Evolutionary conservation across 1,140 invertebrate genomes (phyloP), one percentile per base, ranked within the genome.

Genomic region (Polypedilum vanderplanki): DNA sequence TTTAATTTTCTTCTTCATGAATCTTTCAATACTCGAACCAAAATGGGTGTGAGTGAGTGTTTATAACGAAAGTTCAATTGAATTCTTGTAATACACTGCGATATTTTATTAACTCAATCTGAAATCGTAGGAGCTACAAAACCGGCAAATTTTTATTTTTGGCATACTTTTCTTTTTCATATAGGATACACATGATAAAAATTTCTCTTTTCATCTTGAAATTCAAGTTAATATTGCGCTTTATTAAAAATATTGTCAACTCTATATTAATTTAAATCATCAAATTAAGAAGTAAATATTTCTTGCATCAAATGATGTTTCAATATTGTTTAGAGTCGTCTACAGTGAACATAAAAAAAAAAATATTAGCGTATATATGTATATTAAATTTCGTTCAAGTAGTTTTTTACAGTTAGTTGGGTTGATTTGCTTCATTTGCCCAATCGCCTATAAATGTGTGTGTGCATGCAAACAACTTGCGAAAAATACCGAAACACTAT

Each of bases 341-440:
- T 33, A 33, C 24, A 33, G 5, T 33, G 24, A 33, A 33, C 5
- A 1, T 5, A 33, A 33, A 33, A 3, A 33, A 33, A 33, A 33
- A 3, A 33, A 3, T 33, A 33, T 33, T 33, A 33, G 24, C 24
- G 24, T 33, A 12, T 1, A 46, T 46, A 1, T 57, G 12, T 57
- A 57, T 57, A 57, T 57, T 57, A 12, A 57, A 57, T 57, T 57
- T 57, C 46, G 3, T 57, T 57, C n/a, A 57, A 57, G 46, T 57
- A 15, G 46, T n/a, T 57, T 57, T n/a, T 57, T 57, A 57, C 46
- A 57, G 46, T 57, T 57, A 57, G 12, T 57, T 57, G n/a, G 15
- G 24, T 33, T 33, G 24, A 33, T 33, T 3, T 33, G 24, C 24
- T 33, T 33, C 24, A 33, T 33, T 33, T 33, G 5, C 5, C 24